These are phyloP conservation scores for Laticauda laticaudata DNA, from an alignment of 2,113 vertebrate genomes.

Conservation along the genomic window DNA sequence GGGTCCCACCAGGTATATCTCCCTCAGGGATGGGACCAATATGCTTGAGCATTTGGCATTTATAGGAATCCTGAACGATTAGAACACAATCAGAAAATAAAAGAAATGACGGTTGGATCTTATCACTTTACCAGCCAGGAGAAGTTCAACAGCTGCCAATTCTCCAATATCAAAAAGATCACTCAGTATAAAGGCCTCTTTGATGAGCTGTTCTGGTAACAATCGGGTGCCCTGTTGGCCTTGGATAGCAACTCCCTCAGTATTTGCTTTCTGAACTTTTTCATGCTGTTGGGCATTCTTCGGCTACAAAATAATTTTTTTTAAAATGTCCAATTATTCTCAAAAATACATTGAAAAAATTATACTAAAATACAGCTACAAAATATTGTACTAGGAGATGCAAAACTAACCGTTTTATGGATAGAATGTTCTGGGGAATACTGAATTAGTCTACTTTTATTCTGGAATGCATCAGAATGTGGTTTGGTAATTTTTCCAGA, in stretches of 20 bases:
- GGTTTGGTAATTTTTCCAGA: not conserved
- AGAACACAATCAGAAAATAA: constrained; percentile 5
- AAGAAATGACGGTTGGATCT: constrained; percentile 14
- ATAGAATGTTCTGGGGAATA: not conserved
- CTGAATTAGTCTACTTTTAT: not conserved
- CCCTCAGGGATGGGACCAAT: too few relatives aligned
- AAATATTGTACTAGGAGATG: not conserved
- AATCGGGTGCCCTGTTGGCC: constrained; percentile 92
- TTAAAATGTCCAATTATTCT: not conserved
- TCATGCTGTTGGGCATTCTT: constrained; percentile 95
- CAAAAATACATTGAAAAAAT: not conserved
- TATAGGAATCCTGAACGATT: constrained; percentile 35
- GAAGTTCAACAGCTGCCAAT: constrained; percentile 90
- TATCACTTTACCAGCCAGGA: constrained; percentile 85
- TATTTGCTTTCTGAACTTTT: constrained; percentile 93
- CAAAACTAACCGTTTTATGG: not conserved
- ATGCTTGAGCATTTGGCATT: not conserved
- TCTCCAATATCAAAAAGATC: constrained; percentile 96
- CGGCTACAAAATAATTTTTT: constrained; percentile 71
- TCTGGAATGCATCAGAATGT: not conserved
- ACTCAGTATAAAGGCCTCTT: constrained; percentile 95
- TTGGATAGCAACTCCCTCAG: constrained; percentile 93
- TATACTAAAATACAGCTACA: not conserved
- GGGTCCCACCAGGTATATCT: too few relatives aligned
- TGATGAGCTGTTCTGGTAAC: constrained; percentile 91